These are phyloP conservation scores for Tachysurus fulvidraco DNA, from an alignment of 2,113 vertebrate genomes.

Conservation along the genomic window DNA sequence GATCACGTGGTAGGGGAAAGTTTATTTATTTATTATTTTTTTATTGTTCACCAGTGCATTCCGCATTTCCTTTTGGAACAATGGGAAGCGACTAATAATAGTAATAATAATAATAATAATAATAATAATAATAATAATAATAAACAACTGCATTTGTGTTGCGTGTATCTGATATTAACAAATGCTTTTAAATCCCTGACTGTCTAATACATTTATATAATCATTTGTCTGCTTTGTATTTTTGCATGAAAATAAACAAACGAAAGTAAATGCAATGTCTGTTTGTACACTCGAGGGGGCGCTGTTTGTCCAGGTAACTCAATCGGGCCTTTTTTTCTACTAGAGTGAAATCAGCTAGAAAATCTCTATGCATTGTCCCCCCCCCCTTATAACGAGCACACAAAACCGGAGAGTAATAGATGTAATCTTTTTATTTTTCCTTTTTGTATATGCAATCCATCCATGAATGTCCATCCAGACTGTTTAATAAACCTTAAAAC, in stretches of 20 bases:
- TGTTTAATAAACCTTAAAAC: not conserved
- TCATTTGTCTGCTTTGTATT: not conserved
- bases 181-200: not conserved
- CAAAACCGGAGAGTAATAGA: not conserved
- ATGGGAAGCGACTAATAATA: not conserved
- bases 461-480: not conserved
- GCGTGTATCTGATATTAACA: not conserved
- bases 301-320: conserved; percentile 1
- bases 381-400: not conserved
- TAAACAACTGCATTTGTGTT: not conserved
- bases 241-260: not conserved
- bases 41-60: conserved; percentile 8
- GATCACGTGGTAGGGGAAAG: conserved; percentile 70
- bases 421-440: not conserved
- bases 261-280: not conserved
- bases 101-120: not conserved
- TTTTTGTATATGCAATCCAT: not conserved
- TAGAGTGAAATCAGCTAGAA: too few relatives aligned
- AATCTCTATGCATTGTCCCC: not conserved
- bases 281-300: conserved; percentile 27
- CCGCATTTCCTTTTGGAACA: not conserved
- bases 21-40: conserved; percentile 37
- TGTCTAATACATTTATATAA: not conserved
- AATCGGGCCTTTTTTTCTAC: too few relatives aligned
- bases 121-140: not conserved